Evolutionary conservation across 1,140 invertebrate species (phyloP), one percentile per base, ranked within the genome.

Genomic region (Hormaphis cornu): DNA sequence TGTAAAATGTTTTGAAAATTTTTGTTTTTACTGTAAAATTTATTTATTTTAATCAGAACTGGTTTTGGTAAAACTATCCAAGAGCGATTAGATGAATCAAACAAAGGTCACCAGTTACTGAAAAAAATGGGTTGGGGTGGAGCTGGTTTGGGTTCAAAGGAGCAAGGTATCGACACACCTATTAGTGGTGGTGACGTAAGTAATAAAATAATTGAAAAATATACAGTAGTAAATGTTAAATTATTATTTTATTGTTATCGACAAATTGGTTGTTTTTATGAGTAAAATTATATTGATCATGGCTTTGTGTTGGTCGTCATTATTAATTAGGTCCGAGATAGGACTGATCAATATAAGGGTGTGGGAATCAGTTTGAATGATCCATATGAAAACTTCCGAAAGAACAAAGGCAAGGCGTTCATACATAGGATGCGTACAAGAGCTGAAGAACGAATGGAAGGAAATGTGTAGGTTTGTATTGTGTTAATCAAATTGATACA

Each of bases 381-480:
- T 82, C 95, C 95, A 0, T 98, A 95, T 77, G 95, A 98, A 80
- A 93, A 92, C 77, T 98, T 97, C 80, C 84, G 95, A 69, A 97
- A 97, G 80, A 95, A 89, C 77, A 97, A 96, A 81, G 93, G 93
- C 54, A 91, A 94, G 75, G 93, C 93, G 52, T 97, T 97, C 81
- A 96, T 97, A 69, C 92, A 91, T 69, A 83, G 94, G 75, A 97
- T 98, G 93, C 93, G 93, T 78, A 90, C 91, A 24, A 83, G 93
- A 77, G 91, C 90, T 18, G 87, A 95, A 73, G 91, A 94, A 76
- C 80, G 87, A 70, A 71, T 72, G 54, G 56, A 59, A 63, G 59
- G 50, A 26, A 71, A 63, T 59, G 69, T 20, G 40, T 70, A 71
- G 70, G 46, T 58, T 58, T 58, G 54, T 66, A 66, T 66, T 22